Percentiles rank a stretch among this genome's conserved stretches.
phyloP scores from a whole-genome alignment of 2,888 invertebrate genomes.

The Antheraea yamamai region DNA sequence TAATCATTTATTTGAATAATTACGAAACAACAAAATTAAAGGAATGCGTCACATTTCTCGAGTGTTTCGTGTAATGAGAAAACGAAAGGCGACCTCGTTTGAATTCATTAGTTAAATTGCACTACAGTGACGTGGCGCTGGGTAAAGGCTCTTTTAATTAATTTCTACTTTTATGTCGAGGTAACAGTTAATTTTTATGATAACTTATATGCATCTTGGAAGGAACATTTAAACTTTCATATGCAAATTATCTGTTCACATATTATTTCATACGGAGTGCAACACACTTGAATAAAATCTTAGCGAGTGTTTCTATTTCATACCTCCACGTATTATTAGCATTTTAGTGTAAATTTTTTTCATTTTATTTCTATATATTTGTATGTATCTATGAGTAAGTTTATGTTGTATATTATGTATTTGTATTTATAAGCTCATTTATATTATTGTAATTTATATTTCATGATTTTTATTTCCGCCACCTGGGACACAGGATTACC shows the following conservation, averaged over 20 bases:
- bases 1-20: not conserved
- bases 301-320: too few relatives aligned
- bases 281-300: not conserved
- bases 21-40: slow-evolving; percentile 5
- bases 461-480: too few relatives aligned
- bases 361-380: too few relatives aligned
- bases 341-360: too few relatives aligned
- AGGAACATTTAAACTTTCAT: not conserved
- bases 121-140: slow-evolving; percentile 17
- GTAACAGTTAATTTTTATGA: slow-evolving; percentile 14
- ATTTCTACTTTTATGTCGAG: slow-evolving; percentile 24
- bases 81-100: slow-evolving; percentile 24
- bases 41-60: slow-evolving; percentile 18
- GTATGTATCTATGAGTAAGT: too few relatives aligned
- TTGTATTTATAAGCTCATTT: too few relatives aligned
- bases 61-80: slow-evolving; percentile 31
- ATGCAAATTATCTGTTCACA: not conserved
- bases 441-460: too few relatives aligned
- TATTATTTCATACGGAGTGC: not conserved
- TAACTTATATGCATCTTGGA: not conserved
- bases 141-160: slow-evolving; percentile 34
- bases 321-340: too few relatives aligned
- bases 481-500: too few relatives aligned
- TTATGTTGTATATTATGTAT: too few relatives aligned
- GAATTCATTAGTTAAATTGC: slow-evolving; percentile 30